A percentile compares a stretch with the other conserved stretches of the same genome.
These are phyloP conservation scores for Plusia festucae DNA, from an alignment of 2,888 invertebrate species.

Conservation along the genomic window DNA sequence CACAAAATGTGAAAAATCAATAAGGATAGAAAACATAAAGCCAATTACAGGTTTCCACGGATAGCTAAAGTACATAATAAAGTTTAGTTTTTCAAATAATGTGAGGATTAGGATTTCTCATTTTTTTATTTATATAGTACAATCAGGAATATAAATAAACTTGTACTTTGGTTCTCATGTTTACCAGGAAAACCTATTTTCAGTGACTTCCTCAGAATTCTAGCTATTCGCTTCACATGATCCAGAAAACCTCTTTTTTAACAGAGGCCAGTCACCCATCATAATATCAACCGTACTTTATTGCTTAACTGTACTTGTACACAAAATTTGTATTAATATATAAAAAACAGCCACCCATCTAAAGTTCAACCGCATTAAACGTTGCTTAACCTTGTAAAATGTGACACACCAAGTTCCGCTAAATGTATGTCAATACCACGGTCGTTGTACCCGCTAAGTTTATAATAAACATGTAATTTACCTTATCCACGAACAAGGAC, in stretches of 20 bases:
- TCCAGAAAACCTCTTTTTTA: background rate
- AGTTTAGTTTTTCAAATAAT: no score
- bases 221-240: no score
- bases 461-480: background rate
- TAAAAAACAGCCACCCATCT: background rate
- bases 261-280: background rate
- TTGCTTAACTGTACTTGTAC: background rate
- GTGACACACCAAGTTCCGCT: background rate
- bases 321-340: background rate
- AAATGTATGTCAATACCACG: conserved; percentile 3
- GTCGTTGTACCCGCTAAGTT: background rate
- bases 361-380: background rate
- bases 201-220: background rate
- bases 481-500: background rate
- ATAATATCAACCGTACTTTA: background rate
- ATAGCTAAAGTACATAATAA: no score
- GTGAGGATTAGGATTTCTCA: no score
- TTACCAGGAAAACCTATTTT: background rate
- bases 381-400: background rate
- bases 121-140: no score
- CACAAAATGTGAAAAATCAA: no score
- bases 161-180: background rate
- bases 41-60: no score
- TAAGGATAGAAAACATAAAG: no score
- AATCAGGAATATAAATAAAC: no score